Evolutionary conservation across 1,140 invertebrate species (phyloP), one percentile per base, ranked within the genome.

Genomic region (Muscidifurax raptorellus): DNA sequence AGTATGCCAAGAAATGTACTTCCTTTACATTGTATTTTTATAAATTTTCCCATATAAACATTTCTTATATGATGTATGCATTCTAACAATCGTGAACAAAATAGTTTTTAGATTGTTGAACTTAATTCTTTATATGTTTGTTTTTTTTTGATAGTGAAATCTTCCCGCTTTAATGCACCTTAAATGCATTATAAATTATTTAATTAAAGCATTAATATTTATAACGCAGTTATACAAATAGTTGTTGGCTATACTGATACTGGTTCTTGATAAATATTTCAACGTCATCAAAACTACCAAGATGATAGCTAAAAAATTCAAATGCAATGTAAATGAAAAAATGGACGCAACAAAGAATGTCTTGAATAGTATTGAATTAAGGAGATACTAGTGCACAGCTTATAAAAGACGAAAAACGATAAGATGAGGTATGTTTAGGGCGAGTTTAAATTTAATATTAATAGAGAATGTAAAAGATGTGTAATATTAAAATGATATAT

Each of bases 401-500:
- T 71, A 25, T 52, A 30, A 74, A 72, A 66, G 52, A 40, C 5
- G 27, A 84, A 36, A 40, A 75, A 76, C 9, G 28, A 67, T 36
- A 76, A 12, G n/a, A 76, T 69, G 71, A 77, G 44, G 40, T 76
- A 28, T 25, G 12, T 40, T 81, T 44, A 32, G 36, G 10, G 7
- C 18, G 59, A 80, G 83, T 76, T 81, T n/a, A 79, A 81, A 81
- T 67, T 80, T 81, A 81, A 52, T 85, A 85, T 76, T 85, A 85
- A 85, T 75, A 81, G 52, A 79, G 15, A 30, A 22, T 81, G 83
- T 81, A 85, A 81, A 85, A 81, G 72, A 84, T 84, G 83, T 85
- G 83, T 85, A 85, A 85, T 85, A 85, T 85, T 81, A 80, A 80
- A 80, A 85, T 84, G 66, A 72, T 84, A 84, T 80, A 85, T 80